phyloP scores from a whole-genome alignment of 2,888 invertebrate genomes.

The Allolobophora icterica region DNA sequence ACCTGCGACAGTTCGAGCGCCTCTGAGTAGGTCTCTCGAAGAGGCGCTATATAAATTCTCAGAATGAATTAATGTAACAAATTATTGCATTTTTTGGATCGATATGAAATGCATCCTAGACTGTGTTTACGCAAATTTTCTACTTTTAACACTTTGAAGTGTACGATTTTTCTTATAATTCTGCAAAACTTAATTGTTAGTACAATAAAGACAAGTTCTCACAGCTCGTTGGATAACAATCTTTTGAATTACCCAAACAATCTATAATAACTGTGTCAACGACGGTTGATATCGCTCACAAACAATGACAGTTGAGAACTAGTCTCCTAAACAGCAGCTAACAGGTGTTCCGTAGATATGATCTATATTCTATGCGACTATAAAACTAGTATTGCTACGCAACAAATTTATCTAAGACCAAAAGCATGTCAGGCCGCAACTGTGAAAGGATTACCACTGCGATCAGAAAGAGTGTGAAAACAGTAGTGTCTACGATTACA shows the following conservation, averaged over 20 bases:
- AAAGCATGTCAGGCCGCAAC: neutral
- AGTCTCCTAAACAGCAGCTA: neutral
- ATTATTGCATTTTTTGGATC: neutral
- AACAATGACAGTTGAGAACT: neutral
- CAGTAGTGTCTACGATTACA: neutral
- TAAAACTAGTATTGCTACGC: conserved; percentile 9
- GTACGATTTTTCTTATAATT: neutral
- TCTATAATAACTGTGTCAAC: neutral
- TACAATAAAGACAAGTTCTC: neutral
- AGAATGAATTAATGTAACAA: too few species aligned
- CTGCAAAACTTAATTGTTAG: neutral
- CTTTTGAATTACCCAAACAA: neutral
- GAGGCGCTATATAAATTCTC: too few species aligned
- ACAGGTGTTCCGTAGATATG: neutral
- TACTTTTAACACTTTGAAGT: neutral
- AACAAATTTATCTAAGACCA: neutral
- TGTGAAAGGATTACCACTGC: neutral
- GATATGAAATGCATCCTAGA: neutral
- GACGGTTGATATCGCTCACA: neutral
- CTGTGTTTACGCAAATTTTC: neutral
- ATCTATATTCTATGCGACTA: neutral
- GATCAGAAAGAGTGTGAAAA: neutral
- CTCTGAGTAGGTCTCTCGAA: too few species aligned
- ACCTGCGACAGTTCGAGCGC: too few species aligned
- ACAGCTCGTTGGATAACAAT: neutral